Conservation (phyloP, 2,888 invertebrate species). For the Aspidiotus destructor region DNA sequence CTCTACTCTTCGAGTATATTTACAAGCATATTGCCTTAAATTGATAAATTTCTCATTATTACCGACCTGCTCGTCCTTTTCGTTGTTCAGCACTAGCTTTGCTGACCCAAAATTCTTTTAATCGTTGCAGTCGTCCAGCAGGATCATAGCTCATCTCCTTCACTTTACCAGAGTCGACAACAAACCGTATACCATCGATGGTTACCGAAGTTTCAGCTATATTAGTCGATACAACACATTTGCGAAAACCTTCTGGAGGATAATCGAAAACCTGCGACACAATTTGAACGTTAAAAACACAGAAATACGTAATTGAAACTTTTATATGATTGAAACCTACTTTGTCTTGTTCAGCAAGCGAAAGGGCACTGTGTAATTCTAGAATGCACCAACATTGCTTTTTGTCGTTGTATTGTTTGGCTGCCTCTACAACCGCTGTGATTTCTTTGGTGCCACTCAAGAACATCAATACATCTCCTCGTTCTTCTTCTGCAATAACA, state of each 20-base stretch:
- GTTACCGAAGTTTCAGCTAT: constrained; percentile 98
- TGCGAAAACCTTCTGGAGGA: constrained; percentile 85
- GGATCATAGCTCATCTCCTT: constrained; percentile 96
- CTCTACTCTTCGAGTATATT: no score
- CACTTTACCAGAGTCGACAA: constrained; percentile 88
- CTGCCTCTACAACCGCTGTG: constrained; percentile 72
- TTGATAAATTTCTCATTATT: not conserved
- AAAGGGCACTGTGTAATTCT: constrained; percentile 83
- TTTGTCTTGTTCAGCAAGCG: constrained; percentile 91
- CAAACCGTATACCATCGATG: constrained; percentile 95
- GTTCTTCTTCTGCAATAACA: constrained; percentile 54
- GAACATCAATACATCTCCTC: constrained; percentile 91
- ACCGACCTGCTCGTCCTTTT: constrained; percentile 71
- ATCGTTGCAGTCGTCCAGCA: constrained; percentile 73
- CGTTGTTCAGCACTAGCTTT: constrained; percentile 94
- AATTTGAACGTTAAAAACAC: not conserved
- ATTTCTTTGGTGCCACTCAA: constrained; percentile 92
- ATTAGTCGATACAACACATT: constrained; percentile 95
- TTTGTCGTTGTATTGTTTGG: constrained; percentile 65
- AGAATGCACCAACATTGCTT: constrained; percentile 83
- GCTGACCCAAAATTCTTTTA: constrained; percentile 95
- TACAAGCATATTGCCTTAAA: not conserved
- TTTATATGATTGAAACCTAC: constrained; percentile 44
- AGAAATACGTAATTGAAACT: not conserved
- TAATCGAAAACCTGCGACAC: constrained; percentile 73